Percentiles rank a stretch among this genome's conserved stretches.
These are phyloP conservation scores for Maniola hyperantus DNA, from an alignment of 2,888 invertebrate genomes.

Conservation along the genomic window DNA sequence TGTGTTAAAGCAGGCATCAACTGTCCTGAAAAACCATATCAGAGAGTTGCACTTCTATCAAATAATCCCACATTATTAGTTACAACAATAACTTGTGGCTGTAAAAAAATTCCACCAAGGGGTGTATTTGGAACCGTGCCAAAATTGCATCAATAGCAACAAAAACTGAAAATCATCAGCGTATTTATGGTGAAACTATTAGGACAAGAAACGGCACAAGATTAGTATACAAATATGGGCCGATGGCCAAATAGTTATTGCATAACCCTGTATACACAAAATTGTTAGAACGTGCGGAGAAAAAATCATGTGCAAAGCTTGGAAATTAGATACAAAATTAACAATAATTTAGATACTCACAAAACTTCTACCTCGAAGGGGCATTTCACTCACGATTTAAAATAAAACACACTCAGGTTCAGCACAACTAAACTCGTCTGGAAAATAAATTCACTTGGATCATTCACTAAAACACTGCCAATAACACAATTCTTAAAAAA, in stretches of 20 bases:
- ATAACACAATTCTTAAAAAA: constrained; percentile 41
- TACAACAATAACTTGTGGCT: constrained; percentile 51
- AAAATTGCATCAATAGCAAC: constrained; percentile 67
- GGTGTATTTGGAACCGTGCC: constrained; percentile 67
- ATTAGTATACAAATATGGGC: constrained; percentile 58
- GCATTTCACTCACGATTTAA: constrained; percentile 67
- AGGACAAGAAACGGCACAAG: constrained; percentile 40
- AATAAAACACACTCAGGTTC: constrained; percentile 43
- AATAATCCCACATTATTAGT: constrained; percentile 54
- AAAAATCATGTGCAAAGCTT: constrained; percentile 35
- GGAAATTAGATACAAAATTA: constrained; percentile 46
- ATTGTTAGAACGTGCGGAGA: constrained; percentile 51
- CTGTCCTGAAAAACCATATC: constrained; percentile 73
- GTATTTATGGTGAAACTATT: constrained; percentile 49
- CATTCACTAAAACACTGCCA: constrained; percentile 42
- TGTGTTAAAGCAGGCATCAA: constrained; percentile 75
- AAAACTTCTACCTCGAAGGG: constrained; percentile 72
- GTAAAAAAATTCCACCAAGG: constrained; percentile 69
- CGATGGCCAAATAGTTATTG: constrained; percentile 45
- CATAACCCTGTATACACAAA: constrained; percentile 42
- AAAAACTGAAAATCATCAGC: constrained; percentile 69
- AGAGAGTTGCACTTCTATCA: constrained; percentile 58
- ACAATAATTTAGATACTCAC: constrained; percentile 60
- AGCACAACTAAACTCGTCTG: constrained; percentile 29
- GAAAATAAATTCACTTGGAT: constrained; percentile 39